Base-by-base conservation (phyloP, 2,113 vertebrate genomes). In the Acanthochromis polyacanthus region DNA sequence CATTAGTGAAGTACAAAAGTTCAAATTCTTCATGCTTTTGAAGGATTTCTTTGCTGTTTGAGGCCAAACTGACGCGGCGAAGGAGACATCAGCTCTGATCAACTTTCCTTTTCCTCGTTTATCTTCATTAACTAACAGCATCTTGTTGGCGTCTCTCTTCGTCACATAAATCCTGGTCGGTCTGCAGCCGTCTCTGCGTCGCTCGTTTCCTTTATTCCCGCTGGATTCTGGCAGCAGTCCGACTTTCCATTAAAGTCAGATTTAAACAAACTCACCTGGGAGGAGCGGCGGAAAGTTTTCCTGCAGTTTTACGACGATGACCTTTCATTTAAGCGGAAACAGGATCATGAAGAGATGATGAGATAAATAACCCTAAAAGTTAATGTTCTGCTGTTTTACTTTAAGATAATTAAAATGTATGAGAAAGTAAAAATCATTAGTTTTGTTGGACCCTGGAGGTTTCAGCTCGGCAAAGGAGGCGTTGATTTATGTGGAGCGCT, bases 341-440 rank as follows among this genome's bases (percentile, higher is more conserved):
- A 53, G 61, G 78, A 76, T 77, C 50, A 70, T 55, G 70, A 79
- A 66, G 23, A 83, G 48, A 87, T 61, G 58, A 69, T 79, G 81
- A 65, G 61, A 74, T 75, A 81, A 89, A 89, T 80, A 72, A 83
- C 88, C 85, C 74, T 84, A 79, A 87, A 89, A 87, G 71, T 81
- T 82, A 85, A 85, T 83, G 75, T 67, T 59, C 71, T 84, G 71
- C 19, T 81, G n/a, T 84, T 85, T 70, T 87, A 69, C 80, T 81
- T 83, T 66, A 55, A 83, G 83, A 87, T 82, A 79, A 88, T 89
- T 80, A 88, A 88, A 85, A 77, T 87, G 77, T 69, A 71, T 74
- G 71, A 83, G 78, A 77, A 73, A 82, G 72, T 60, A 32, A 88
- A 25, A 87, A 88, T 83, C 66, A 84, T 89, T 86, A 87, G 80